Percentiles rank a stretch among this genome's conserved stretches.
phyloP scores from a whole-genome alignment of 2,888 invertebrate genomes.

The Rhaphigaster nebulosa region DNA sequence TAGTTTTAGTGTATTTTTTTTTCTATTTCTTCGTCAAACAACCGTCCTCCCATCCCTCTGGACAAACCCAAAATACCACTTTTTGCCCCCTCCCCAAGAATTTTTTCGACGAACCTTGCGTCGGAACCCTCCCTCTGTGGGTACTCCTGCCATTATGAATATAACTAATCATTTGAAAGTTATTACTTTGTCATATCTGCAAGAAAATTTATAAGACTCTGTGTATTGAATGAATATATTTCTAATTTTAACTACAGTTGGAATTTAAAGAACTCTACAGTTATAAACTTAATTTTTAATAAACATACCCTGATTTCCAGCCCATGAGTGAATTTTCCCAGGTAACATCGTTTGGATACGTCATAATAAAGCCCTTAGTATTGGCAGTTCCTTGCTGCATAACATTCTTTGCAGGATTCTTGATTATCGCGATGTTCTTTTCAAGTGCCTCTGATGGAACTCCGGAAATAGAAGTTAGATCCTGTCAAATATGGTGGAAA shows the following conservation, averaged over 20 bases:
- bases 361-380: conserved; percentile 90
- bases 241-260: not conserved
- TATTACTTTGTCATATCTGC: too few species aligned
- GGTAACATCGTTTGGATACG: conserved; percentile 93
- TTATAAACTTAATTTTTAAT: not conserved
- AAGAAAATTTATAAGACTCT: too few species aligned
- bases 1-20: too few species aligned
- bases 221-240: not conserved
- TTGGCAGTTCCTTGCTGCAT: conserved; percentile 98
- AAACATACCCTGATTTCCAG: conserved; percentile 88
- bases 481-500: conserved; percentile 13
- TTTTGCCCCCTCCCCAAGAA: too few species aligned
- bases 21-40: too few species aligned
- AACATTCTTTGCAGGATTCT: conserved; percentile 77
- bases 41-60: too few species aligned
- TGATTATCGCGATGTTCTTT: conserved; percentile 33
- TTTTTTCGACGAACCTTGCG: too few species aligned
- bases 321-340: conserved; percentile 99
- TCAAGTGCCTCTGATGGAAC: conserved; percentile 27
- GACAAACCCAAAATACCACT: too few species aligned
- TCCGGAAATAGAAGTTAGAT: conserved; percentile 45
- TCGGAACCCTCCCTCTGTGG: too few species aligned
- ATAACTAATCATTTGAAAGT: too few species aligned
- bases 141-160: too few species aligned
- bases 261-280: not conserved